Evolutionary conservation across 2,888 invertebrate species (phyloP).

Genomic region (Drosophila pegasa): DNA sequence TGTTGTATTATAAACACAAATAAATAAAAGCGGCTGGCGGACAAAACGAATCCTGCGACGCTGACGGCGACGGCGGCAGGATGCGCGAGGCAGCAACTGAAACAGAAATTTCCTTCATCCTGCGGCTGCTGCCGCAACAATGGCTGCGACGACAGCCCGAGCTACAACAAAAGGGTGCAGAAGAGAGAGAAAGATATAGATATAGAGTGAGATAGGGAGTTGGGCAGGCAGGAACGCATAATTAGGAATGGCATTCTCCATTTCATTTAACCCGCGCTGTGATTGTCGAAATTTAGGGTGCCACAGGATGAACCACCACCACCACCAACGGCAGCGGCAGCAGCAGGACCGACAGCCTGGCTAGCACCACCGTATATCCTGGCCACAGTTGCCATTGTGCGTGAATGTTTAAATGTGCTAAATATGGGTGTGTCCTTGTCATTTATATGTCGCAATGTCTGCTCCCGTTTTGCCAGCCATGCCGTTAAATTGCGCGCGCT

Average conservation of each 20-base stretch:
- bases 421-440: conserved; percentile 85
- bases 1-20: conserved; percentile 85
- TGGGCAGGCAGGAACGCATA: conserved; percentile 44
- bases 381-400: conserved; percentile 76
- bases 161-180: conserved; percentile 70
- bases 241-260: conserved; percentile 83
- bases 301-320: conserved; percentile 41
- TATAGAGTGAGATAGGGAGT: background rate
- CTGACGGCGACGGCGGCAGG: conserved; percentile 52
- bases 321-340: conserved; percentile 1
- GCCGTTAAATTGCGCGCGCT: conserved; percentile 42
- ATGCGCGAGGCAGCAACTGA: conserved; percentile 62
- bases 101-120: conserved; percentile 59
- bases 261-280: conserved; percentile 80
- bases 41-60: conserved; percentile 44
- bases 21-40: conserved; percentile 82
- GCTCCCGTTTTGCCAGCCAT: conserved; percentile 54
- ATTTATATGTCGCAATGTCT: conserved; percentile 78
- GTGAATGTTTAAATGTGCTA: conserved; percentile 77
- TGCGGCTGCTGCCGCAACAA: conserved; percentile 74
- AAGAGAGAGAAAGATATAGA: background rate
- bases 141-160: conserved; percentile 81
- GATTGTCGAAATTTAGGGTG: conserved; percentile 69
- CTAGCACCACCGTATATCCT: conserved; percentile 40
- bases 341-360: conserved; percentile 17